phyloP scores from a whole-genome alignment of 2,797 vertebrate genomes.

The Tinamus major region DNA sequence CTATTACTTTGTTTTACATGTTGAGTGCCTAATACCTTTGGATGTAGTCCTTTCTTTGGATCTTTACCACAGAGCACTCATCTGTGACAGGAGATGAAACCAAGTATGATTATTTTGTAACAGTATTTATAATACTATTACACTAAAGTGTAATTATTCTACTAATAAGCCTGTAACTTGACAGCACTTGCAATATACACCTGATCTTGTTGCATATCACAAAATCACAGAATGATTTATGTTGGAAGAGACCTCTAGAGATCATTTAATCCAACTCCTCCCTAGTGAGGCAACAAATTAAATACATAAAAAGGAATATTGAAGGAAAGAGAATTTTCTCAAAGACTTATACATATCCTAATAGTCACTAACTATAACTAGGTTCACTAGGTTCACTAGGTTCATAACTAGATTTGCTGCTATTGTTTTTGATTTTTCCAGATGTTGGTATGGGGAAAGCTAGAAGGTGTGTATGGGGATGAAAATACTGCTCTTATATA shows the following conservation, averaged over 20 bases:
- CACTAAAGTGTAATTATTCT: neutral
- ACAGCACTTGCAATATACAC: neutral
- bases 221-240: no score
- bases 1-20: neutral
- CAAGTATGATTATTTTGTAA: neutral
- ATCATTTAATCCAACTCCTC: no score
- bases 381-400: no score
- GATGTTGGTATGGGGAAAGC: neutral
- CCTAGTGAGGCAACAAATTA: neutral
- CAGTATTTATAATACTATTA: no score
- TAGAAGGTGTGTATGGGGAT: neutral
- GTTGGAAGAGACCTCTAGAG: no score
- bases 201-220: no score
- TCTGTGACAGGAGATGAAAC: neutral
- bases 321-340: neutral
- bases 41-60: neutral
- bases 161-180: neutral
- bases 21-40: neutral
- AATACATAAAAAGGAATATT: neutral
- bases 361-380: neutral
- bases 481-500: neutral
- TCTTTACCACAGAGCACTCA: neutral
- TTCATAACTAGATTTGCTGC: neutral
- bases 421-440: neutral
- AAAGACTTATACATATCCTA: neutral